Evolutionary conservation across 2,113 vertebrate genomes (phyloP).

Genomic region (Chaetura pelagica): DNA sequence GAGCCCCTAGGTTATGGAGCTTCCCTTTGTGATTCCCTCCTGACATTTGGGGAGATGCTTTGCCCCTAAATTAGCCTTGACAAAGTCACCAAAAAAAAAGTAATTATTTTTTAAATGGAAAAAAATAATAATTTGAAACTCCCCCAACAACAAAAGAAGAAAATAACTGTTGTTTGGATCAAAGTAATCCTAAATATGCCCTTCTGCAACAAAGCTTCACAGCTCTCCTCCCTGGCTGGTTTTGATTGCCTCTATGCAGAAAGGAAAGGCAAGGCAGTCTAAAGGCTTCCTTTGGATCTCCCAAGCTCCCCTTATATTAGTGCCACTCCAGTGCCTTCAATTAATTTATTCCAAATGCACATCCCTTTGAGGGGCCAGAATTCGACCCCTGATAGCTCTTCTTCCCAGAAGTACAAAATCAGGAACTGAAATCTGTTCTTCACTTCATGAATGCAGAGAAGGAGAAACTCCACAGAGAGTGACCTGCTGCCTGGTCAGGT

Average conservation of each 20-base stretch:
- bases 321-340: neutral
- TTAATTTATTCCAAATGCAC: neutral
- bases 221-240: slow-evolving; percentile 17
- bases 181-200: slow-evolving; percentile 52
- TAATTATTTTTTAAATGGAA: neutral
- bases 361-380: neutral
- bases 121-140: slow-evolving; percentile 18
- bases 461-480: neutral
- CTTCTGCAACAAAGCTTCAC: slow-evolving; percentile 35
- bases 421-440: neutral
- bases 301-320: neutral
- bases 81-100: neutral
- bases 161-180: slow-evolving; percentile 44
- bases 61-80: slow-evolving; percentile 1
- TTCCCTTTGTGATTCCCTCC: neutral
- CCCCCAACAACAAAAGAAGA: slow-evolving; percentile 14
- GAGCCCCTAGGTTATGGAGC: neutral
- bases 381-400: neutral
- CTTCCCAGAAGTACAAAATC: neutral
- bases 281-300: slow-evolving; percentile 13
- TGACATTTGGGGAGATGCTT: neutral
- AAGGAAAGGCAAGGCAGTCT: slow-evolving; percentile 34
- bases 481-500: neutral
- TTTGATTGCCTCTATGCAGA: slow-evolving; percentile 39
- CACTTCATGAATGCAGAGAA: neutral